A percentile compares a stretch with the other conserved stretches of the same genome.
These are phyloP conservation scores for Phalanger gymnotis DNA, from an alignment of 2,797 vertebrate genomes.

Conservation along the genomic window DNA sequence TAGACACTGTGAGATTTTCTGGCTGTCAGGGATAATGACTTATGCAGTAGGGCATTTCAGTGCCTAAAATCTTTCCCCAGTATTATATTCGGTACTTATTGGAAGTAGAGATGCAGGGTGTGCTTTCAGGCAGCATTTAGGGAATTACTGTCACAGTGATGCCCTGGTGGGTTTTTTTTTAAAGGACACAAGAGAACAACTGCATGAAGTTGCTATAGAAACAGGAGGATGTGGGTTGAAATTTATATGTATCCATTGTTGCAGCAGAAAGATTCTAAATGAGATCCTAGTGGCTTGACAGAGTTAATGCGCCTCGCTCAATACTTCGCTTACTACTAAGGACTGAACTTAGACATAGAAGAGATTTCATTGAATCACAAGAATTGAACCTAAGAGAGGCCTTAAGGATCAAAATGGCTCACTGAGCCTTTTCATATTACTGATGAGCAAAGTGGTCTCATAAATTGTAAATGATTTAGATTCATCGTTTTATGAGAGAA, in stretches of 20 bases:
- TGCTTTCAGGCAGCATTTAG: slow-evolving; percentile 53
- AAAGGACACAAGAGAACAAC: slow-evolving; percentile 75
- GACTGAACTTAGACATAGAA: slow-evolving; percentile 61
- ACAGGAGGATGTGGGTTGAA: slow-evolving; percentile 76
- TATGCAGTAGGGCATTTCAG: not conserved
- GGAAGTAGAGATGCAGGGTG: slow-evolving; percentile 19
- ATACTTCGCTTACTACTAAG: slow-evolving; percentile 52
- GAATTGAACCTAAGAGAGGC: not conserved
- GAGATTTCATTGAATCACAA: slow-evolving; percentile 5
- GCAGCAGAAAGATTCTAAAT: slow-evolving; percentile 74
- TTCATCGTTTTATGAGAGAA: slow-evolving; percentile 49
- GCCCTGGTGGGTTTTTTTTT: slow-evolving; percentile 4
- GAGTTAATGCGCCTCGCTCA: slow-evolving; percentile 55
- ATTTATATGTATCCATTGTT: slow-evolving; percentile 76
- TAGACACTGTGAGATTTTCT: not conserved
- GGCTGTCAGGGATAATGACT: not conserved
- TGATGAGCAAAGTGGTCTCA: not conserved
- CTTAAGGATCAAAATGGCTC: not conserved
- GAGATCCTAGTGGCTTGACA: slow-evolving; percentile 72
- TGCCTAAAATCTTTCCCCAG: slow-evolving; percentile 46
- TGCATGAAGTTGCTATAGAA: slow-evolving; percentile 75
- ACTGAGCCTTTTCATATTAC: not conserved
- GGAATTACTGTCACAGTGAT: slow-evolving; percentile 64
- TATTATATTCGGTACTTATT: slow-evolving; percentile 65
- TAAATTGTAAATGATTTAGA: slow-evolving; percentile 38